These are phyloP conservation scores for Monodelphis domestica DNA, from an alignment of 2,797 vertebrate genomes.

Conservation along the genomic window DNA sequence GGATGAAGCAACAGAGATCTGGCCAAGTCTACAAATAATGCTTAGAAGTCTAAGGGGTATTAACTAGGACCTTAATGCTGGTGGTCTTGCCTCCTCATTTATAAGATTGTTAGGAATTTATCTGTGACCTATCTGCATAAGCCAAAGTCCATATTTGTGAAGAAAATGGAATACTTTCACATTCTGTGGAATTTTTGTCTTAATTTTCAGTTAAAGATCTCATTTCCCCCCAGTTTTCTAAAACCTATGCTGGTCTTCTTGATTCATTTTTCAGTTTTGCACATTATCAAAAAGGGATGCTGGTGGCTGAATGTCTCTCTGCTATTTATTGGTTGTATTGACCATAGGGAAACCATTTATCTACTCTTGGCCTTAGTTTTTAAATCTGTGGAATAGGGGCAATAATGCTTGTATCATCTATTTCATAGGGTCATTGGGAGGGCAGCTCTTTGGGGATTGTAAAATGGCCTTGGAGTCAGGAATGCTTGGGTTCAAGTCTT, in stretches of 20 bases:
- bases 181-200: background rate
- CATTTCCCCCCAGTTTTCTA: background rate
- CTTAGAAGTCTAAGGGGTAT: slow-evolving; percentile 6
- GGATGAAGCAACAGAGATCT: background rate
- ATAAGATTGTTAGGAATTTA: background rate
- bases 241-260: background rate
- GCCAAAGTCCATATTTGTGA: background rate
- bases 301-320: background rate
- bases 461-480: background rate
- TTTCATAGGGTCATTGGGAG: background rate
- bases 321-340: background rate
- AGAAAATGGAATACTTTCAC: background rate
- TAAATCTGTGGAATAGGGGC: background rate
- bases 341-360: background rate
- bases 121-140: background rate
- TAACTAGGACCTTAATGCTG: background rate
- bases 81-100: background rate
- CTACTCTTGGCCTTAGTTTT: background rate
- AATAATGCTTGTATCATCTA: background rate
- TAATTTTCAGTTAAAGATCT: background rate
- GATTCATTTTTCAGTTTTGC: background rate
- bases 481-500: background rate
- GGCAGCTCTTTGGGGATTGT: background rate
- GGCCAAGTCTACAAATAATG: background rate
- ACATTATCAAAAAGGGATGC: background rate